Percentiles rank a stretch among this genome's conserved stretches.
phyloP scores from a whole-genome alignment of 2,888 invertebrate genomes.

The Brachyptera risi region DNA sequence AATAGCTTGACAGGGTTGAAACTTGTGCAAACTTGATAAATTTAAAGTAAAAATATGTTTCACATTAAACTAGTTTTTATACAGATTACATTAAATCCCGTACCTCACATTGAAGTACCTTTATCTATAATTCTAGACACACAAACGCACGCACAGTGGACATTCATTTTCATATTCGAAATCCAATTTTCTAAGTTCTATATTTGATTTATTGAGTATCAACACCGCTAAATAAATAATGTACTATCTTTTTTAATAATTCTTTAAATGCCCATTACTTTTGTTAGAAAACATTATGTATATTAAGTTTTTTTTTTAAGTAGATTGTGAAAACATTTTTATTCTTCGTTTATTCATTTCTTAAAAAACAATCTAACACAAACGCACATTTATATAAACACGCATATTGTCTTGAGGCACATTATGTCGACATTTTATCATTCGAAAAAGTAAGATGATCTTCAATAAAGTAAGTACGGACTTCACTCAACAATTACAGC shows the following conservation, averaged over 20 bases:
- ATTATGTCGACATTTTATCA: neutral
- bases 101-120: slow-evolving; percentile 6
- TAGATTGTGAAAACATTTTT: slow-evolving; percentile 13
- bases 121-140: neutral
- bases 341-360: neutral
- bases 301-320: neutral
- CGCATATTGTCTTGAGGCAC: slow-evolving; percentile 18
- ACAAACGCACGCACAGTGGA: neutral
- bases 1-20: neutral
- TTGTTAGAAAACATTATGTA: slow-evolving; percentile 14
- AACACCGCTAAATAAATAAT: neutral
- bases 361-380: slow-evolving; percentile 14
- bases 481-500: neutral
- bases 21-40: neutral
- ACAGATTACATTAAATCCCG: slow-evolving; percentile 4
- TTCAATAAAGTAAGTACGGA: no score
- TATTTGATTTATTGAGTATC: slow-evolving; percentile 3
- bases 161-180: neutral
- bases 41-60: slow-evolving; percentile 1
- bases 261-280: slow-evolving; percentile 7
- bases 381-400: slow-evolving; percentile 15
- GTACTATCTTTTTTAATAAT: neutral
- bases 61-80: neutral
- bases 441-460: neutral
- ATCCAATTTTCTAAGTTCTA: neutral